Conservation (phyloP, 2,113 vertebrate genomes). For the Ginglymostoma cirratum region DNA sequence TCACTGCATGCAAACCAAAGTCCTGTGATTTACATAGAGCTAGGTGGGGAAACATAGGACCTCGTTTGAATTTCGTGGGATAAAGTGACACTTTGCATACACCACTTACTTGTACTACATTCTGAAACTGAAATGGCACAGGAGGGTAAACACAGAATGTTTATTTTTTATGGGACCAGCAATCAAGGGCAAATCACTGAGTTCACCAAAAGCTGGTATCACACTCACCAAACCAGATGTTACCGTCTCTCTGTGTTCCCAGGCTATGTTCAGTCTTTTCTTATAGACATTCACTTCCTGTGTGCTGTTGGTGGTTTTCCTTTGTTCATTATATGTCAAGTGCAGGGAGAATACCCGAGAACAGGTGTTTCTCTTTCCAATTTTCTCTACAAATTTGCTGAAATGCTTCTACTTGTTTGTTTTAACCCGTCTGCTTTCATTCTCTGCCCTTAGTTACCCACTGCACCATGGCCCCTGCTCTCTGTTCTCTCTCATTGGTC, state of each 20-base stretch:
- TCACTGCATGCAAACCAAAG: too few species aligned
- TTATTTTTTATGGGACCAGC: neutral
- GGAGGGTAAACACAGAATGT: neutral
- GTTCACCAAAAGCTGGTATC: neutral
- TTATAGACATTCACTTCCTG: neutral
- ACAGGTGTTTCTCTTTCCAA: neutral
- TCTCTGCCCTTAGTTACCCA: neutral
- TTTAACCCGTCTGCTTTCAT: neutral
- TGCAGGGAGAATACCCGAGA: neutral
- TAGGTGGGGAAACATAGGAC: neutral
- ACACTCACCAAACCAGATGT: neutral
- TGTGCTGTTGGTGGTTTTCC: conserved; percentile 5
- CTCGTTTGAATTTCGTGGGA: neutral
- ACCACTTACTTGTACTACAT: neutral
- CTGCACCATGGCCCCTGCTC: neutral
- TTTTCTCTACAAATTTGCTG: neutral
- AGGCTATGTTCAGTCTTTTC: neutral
- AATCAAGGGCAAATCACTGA: neutral
- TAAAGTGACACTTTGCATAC: neutral
- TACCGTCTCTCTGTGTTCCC: neutral
- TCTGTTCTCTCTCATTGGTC: neutral
- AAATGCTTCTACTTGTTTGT: neutral
- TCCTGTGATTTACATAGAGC: too few species aligned
- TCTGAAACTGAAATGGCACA: neutral
- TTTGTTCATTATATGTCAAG: neutral